phyloP scores from a whole-genome alignment of 2,888 invertebrate genomes.

The Boloria euphrosyne region DNA sequence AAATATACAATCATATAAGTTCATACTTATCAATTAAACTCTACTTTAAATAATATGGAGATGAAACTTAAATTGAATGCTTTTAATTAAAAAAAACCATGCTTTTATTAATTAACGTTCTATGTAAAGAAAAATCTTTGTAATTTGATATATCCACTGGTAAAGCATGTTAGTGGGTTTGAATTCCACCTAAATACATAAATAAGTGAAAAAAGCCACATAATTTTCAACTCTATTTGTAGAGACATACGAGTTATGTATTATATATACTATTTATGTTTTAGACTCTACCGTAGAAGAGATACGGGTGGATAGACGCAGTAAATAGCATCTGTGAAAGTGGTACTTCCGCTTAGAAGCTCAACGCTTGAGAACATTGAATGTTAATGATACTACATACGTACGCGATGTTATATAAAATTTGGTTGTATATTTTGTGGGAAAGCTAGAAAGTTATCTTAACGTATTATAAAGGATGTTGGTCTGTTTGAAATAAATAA shows the following conservation, averaged over 20 bases:
- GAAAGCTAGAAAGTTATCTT: too few relatives aligned
- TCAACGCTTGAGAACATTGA: slow-evolving; percentile 31
- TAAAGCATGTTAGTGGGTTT: slow-evolving; percentile 22
- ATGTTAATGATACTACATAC: slow-evolving; percentile 3
- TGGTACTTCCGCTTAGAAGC: slow-evolving; percentile 40
- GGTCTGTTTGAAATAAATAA: too few relatives aligned
- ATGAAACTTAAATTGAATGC: too few relatives aligned
- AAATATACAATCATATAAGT: too few relatives aligned
- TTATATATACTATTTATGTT: slow-evolving; percentile 5
- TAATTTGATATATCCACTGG: neutral
- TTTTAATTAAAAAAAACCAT: too few relatives aligned
- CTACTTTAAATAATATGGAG: too few relatives aligned
- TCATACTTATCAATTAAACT: too few relatives aligned
- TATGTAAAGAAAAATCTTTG: slow-evolving; percentile 2
- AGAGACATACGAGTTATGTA: neutral
- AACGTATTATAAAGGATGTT: too few relatives aligned
- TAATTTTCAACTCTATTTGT: slow-evolving; percentile 7
- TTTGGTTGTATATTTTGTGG: neutral
- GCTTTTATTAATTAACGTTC: neutral
- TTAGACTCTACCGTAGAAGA: neutral
- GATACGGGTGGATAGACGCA: slow-evolving; percentile 1
- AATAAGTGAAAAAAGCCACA: slow-evolving; percentile 13
- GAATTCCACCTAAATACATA: slow-evolving; percentile 22
- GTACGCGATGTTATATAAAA: neutral
- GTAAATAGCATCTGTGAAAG: slow-evolving; percentile 35